Evolutionary conservation across 2,113 vertebrate genomes (phyloP), one percentile per base, ranked within the genome.

Genomic region (Eulemur macaco): DNA sequence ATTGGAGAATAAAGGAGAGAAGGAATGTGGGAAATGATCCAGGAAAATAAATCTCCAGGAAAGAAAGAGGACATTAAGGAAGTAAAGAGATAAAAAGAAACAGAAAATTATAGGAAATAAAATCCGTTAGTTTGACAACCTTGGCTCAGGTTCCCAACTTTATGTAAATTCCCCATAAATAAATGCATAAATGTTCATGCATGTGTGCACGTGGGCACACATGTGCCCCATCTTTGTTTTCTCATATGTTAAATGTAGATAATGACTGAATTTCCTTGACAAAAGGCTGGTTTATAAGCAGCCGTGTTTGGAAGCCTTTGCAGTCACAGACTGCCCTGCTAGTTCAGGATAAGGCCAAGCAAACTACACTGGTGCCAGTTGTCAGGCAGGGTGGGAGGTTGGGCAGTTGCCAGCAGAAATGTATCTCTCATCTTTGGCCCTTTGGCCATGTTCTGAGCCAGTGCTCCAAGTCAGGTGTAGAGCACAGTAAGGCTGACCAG

Each of bases 81-180:
- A 63, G 6, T 34, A 54, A 91, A 78, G 21, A 29, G n/a, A 64
- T 42, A 37, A 39, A 91, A 91, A 76, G 68, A 83, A 87, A 87
- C 17, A 37, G 9, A 90, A 81, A 9, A 64, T n/a, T 56, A 66
- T 21, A 52, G 13, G n/a, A 84, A 78, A 83, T 68, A 83, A 45
- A 54, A 87, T 60, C 15, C 63, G 52, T 60, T 84, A 78, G 17
- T 66, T 37, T 78, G 63, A 60, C 39, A 60, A 71, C 3, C 47
- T 73, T 37, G 25, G 23, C 45, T 77, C 52, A 90, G 10, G 4
- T 82, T 60, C 23, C 12, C 63, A 91, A 25, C 1, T 8, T 10
- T 71, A 20, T 2, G 7, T 37, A 87, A 82, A 37, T 56, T 87
- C 77, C 37, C 42, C 25, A 42, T 42, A 42, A 42, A 42, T 42